A percentile compares a stretch with the other conserved stretches of the same genome.
phyloP scores from a whole-genome alignment of 2,797 vertebrate genomes.

The Thunnus albacares region DNA sequence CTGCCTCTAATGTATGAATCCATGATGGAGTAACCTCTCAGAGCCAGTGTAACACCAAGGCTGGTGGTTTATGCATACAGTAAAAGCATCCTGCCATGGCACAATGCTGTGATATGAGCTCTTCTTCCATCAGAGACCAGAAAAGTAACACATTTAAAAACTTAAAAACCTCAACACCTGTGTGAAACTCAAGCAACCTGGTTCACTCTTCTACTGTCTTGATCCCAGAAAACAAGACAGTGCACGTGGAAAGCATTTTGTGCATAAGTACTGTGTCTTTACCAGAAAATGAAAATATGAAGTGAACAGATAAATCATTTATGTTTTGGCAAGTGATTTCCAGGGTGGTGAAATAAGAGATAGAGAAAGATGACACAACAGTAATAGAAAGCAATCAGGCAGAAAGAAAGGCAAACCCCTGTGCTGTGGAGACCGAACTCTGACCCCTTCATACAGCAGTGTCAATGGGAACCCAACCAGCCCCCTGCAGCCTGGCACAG shows the following conservation, averaged over 20 bases:
- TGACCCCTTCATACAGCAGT: conserved; percentile 75
- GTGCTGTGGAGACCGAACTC: conserved; percentile 83
- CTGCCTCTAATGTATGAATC: conserved; percentile 66
- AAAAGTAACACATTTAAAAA: conserved; percentile 70
- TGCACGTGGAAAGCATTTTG: conserved; percentile 83
- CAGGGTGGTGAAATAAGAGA: conserved; percentile 71
- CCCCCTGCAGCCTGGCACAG: conserved; percentile 77
- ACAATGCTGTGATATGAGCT: conserved; percentile 80
- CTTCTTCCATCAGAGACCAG: conserved; percentile 68
- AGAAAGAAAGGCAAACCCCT: conserved; percentile 85
- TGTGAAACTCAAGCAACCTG: conserved; percentile 75
- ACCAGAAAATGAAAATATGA: conserved; percentile 65
- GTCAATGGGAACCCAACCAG: conserved; percentile 71
- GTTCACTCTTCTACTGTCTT: conserved; percentile 72
- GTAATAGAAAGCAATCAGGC: conserved; percentile 79
- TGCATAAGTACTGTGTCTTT: conserved; percentile 85
- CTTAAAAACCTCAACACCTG: conserved; percentile 73
- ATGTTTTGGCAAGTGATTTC: conserved; percentile 77
- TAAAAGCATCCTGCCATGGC: conserved; percentile 81
- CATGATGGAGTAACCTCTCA: conserved; percentile 64
- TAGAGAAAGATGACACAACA: conserved; percentile 70
- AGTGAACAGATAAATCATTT: conserved; percentile 67
- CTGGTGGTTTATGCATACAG: conserved; percentile 82
- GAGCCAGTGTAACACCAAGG: conserved; percentile 75
- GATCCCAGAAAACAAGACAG: conserved; percentile 73